Evolutionary conservation across 2,113 vertebrate species (phyloP), one percentile per base, ranked within the genome.

Genomic region (Etia nguti): DNA sequence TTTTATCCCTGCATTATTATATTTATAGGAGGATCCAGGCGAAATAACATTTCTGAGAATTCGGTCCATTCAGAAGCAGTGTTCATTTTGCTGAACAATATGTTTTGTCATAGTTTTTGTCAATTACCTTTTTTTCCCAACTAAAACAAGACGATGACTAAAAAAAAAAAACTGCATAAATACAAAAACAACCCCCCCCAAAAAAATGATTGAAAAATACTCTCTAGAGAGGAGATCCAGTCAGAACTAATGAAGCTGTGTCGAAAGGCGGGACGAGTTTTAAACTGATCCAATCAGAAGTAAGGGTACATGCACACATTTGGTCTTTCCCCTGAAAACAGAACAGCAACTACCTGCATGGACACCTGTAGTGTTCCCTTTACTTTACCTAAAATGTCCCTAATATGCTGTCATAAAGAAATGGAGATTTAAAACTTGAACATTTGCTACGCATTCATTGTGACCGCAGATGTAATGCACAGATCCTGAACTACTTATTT

Each of bases 241-340:
- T 4, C 26, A 31, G 1, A 60, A 31, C 57, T 60, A 60, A 60
- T 31, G 8, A 60, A 18, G 8, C 26, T 60, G 29, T 60, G 31
- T 60, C 8, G 29, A 60, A 18, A 60, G 29, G 57, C 5, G 3
- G 29, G 29, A 60, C 2, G 0, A 0, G 57, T 60, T 60, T 60
- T 16, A 60, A 60, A 34, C 9, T 20, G 3, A 60, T 60, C 57
- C 57, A 60, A 31, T 60, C 5, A 60, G 3, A 60, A 6, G 57
- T 31, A 43, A 5, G 10, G 18, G 18, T n/a, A 0, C 4, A 0
- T 29, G 13, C 56, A 15, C 55, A 57, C 55, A 0, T 57, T 57
- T 3, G 55, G 5, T 59, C 56, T 59, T 29, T 18, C 26, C 56
- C 4, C 57, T 31, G 26, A 60, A 60, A 60, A 31, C 15, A 10